Conservation (phyloP, 2,113 vertebrate genomes). For the Heterochromis multidens region DNA sequence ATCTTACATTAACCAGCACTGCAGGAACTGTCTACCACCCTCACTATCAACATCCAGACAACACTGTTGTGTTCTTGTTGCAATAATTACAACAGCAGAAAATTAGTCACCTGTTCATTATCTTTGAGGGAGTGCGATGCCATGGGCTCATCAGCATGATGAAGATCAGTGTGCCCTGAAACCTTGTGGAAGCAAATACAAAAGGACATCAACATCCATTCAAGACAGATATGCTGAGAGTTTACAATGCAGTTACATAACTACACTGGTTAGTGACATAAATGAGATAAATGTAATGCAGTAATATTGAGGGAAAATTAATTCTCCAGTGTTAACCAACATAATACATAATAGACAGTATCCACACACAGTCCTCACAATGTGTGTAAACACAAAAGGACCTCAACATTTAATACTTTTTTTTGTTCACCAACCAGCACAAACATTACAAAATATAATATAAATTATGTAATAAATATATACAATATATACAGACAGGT, state of each 20-base stretch:
- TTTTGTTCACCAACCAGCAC: too few relatives aligned
- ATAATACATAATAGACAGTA: too few relatives aligned
- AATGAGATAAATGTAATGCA: too few relatives aligned
- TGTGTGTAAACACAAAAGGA: too few relatives aligned
- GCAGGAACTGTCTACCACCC: not conserved
- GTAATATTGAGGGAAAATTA: too few relatives aligned
- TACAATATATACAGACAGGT: too few relatives aligned
- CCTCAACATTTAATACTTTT: too few relatives aligned
- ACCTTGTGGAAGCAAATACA: not conserved
- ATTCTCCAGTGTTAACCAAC: too few relatives aligned
- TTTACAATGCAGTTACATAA: not conserved
- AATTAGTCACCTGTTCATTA: not conserved
- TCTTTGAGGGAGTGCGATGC: accelerated
- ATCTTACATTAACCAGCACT: not conserved
- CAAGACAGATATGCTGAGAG: not conserved
- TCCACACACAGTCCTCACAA: not conserved
- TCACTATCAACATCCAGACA: not conserved
- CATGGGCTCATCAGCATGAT: not conserved
- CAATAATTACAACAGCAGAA: not conserved
- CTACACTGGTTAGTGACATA: not conserved
- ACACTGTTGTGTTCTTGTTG: not conserved
- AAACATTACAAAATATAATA: too few relatives aligned
- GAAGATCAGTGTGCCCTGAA: not conserved
- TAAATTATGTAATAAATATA: too few relatives aligned
- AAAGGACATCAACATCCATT: not conserved